Percentiles rank a stretch among this genome's conserved stretches.
Evolutionary conservation across 2,113 vertebrate species (phyloP).

Genomic region (Scortum barcoo): DNA sequence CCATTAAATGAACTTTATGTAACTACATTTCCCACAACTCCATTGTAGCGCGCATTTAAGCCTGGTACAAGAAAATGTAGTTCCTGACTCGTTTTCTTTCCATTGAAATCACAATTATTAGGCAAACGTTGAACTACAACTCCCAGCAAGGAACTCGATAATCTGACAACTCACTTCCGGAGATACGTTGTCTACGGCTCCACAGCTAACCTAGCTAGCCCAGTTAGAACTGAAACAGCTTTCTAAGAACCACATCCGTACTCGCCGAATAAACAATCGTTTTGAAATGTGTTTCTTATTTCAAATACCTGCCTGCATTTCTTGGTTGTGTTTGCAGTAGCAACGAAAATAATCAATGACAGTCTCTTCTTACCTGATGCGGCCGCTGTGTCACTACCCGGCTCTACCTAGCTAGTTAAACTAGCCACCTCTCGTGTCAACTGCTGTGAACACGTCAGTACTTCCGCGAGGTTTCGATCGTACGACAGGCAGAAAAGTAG

Average conservation of each 20-base stretch:
- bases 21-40: conserved; percentile 67
- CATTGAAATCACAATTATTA: rapidly evolving
- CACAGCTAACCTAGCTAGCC: conserved; percentile 56
- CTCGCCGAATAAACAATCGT: rapidly evolving
- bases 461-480: conserved; percentile 73
- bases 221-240: conserved; percentile 30
- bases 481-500: conserved; percentile 66
- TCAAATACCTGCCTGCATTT: not conserved
- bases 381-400: conserved; percentile 85
- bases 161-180: conserved; percentile 89
- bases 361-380: conserved; percentile 81
- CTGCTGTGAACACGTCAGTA: conserved; percentile 85
- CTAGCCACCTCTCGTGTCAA: conserved; percentile 71
- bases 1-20: not conserved
- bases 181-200: conserved; percentile 47
- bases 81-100: not conserved
- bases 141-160: conserved; percentile 47
- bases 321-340: not conserved
- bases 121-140: conserved; percentile 74
- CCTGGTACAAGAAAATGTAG: conserved; percentile 58
- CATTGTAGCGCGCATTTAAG: rapidly evolving
- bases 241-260: not conserved
- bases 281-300: not conserved
- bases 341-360: conserved; percentile 32
- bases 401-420: conserved; percentile 79